phyloP scores from a whole-genome alignment of 2,113 vertebrate genomes.

The Sorex fumeus region DNA sequence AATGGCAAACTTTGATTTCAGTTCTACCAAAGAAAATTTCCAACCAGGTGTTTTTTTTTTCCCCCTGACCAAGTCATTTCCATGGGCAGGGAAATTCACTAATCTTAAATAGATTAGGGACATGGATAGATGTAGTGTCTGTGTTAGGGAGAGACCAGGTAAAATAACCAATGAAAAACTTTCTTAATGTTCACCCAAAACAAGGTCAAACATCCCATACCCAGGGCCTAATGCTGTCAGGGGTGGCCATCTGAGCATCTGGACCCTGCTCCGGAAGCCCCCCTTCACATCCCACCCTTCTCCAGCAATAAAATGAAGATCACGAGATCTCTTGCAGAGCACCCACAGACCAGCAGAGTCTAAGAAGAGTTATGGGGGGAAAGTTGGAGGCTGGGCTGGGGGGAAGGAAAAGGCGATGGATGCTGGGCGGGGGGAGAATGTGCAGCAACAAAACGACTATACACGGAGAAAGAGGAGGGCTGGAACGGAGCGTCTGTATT shows the following conservation, averaged over 20 bases:
- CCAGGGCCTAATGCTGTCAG: constrained; percentile 9
- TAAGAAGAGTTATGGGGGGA: not conserved
- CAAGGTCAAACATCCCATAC: constrained; percentile 4
- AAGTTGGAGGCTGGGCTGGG: not conserved
- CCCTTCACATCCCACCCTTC: no score
- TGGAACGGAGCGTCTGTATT: not conserved
- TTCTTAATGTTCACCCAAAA: constrained; percentile 55
- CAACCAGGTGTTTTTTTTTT: not conserved
- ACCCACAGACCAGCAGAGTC: not conserved
- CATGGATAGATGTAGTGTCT: not conserved
- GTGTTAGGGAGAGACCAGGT: constrained; percentile 29
- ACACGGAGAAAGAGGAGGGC: constrained; percentile 21
- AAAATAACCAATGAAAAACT: constrained; percentile 33
- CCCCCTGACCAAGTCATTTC: constrained; percentile 9
- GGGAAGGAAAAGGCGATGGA: not conserved
- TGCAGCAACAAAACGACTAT: not conserved
- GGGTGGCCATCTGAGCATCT: not conserved
- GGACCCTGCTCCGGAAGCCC: no score
- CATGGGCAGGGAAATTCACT: not conserved
- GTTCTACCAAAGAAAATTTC: constrained; percentile 50
- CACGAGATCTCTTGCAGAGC: not conserved
- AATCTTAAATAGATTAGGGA: not conserved
- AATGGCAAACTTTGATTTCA: constrained; percentile 50
- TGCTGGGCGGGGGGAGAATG: no score
- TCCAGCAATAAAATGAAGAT: no score